A percentile compares a stretch with the other conserved stretches of the same genome.
Conservation (phyloP, 2,797 vertebrate genomes). For the Avahi laniger region DNA sequence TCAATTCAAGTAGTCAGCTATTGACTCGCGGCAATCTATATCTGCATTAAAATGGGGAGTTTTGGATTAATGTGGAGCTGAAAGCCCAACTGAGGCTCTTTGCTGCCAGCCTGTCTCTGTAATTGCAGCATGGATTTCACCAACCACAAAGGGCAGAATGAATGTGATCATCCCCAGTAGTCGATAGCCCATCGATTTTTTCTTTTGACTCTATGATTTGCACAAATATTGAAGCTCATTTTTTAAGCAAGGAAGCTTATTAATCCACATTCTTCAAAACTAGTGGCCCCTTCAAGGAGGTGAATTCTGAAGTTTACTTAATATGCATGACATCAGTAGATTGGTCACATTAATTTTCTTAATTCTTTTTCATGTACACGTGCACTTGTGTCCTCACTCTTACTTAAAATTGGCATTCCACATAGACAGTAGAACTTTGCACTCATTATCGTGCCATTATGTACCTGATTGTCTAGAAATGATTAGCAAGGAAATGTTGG, state of each 20-base stretch:
- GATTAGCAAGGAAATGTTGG: conserved; percentile 78
- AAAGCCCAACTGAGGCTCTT: conserved; percentile 89
- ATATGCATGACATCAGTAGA: conserved; percentile 73
- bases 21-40: conserved; percentile 90
- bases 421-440: conserved; percentile 60
- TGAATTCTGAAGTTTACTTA: conserved; percentile 73
- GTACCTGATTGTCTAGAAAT: conserved; percentile 70
- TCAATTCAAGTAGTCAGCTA: conserved; percentile 89
- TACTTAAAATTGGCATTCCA: conserved; percentile 61
- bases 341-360: not conserved
- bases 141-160: conserved; percentile 91
- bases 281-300: conserved; percentile 75
- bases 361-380: not conserved
- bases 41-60: conserved; percentile 90
- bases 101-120: conserved; percentile 89
- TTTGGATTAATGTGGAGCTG: conserved; percentile 90
- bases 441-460: conserved; percentile 62
- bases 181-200: conserved; percentile 89
- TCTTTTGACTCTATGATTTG: conserved; percentile 85
- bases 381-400: not conserved
- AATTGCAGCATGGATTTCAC: conserved; percentile 91
- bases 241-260: conserved; percentile 86
- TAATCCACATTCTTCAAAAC: conserved; percentile 85
- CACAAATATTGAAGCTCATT: conserved; percentile 88
- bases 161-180: conserved; percentile 88